These are phyloP conservation scores for Microdon myrmicae DNA, from an alignment of 2,888 invertebrate genomes.

Conservation along the genomic window DNA sequence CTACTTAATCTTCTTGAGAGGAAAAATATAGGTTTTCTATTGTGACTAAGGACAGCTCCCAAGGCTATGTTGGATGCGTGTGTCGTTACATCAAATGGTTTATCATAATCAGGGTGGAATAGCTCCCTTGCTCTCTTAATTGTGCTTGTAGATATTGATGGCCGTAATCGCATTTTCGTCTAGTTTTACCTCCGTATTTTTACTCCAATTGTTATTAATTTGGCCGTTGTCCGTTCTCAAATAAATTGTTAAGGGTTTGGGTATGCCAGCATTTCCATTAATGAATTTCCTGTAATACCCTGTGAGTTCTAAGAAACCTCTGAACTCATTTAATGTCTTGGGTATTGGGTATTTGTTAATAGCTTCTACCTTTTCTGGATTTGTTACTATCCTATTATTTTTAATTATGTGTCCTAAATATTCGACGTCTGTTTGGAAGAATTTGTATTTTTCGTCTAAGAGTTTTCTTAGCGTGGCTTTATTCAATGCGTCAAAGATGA, in stretches of 20 bases:
- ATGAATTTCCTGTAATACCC: constrained; percentile 12
- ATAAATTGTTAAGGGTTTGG: constrained; percentile 17
- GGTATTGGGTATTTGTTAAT: constrained; percentile 1
- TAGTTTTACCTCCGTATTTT: constrained; percentile 15
- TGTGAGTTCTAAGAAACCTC: constrained; percentile 11
- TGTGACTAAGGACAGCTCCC: constrained; percentile 22
- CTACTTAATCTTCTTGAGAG: constrained; percentile 17
- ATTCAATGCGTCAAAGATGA: constrained; percentile 1
- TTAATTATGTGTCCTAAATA: constrained; percentile 4
- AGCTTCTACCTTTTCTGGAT: constrained; percentile 1
- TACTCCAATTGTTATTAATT: constrained; percentile 10
- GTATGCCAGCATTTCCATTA: constrained; percentile 12
- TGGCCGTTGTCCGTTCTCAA: constrained; percentile 28
- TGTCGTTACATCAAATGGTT: constrained; percentile 10
- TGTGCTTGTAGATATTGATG: constrained; percentile 18
- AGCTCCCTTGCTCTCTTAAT: constrained; percentile 19
- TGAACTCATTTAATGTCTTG: constrained; percentile 6
- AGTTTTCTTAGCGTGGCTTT: constrained; percentile 8
- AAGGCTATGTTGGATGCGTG: constrained; percentile 4
- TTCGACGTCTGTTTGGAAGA: constrained; percentile 4
- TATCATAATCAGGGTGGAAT: constrained; percentile 3
- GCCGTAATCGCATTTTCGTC: constrained; percentile 17
- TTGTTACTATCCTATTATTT: neutral
- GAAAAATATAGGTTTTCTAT: constrained; percentile 18
- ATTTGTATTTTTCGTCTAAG: neutral